Percentiles rank a stretch among this genome's conserved stretches.
Evolutionary conservation across 2,797 vertebrate species (phyloP).

Genomic region (Epinephelus malabaricus): DNA sequence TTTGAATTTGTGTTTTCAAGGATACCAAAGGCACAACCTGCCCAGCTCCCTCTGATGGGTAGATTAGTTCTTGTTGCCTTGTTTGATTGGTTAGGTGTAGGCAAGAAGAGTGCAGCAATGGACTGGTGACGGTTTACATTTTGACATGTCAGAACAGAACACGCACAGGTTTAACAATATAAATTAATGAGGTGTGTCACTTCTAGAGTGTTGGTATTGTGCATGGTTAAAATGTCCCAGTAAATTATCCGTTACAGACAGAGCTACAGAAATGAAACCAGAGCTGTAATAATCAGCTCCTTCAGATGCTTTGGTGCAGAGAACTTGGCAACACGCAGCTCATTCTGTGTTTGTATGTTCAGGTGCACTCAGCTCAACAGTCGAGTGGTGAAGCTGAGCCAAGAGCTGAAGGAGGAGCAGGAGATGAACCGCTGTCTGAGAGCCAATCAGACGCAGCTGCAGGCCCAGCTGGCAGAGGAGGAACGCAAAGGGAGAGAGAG

Average conservation of each 20-base stretch:
- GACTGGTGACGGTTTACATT: too few species aligned
- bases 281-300: too few species aligned
- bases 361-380: constrained; percentile 92
- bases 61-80: too few species aligned
- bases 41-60: too few species aligned
- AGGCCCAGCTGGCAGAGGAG: constrained; percentile 92
- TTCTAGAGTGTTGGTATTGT: too few species aligned
- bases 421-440: constrained; percentile 97
- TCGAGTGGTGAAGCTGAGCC: constrained; percentile 90
- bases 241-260: neutral
- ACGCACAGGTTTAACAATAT: neutral
- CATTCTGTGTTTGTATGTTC: neutral
- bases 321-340: neutral
- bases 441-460: constrained; percentile 93
- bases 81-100: too few species aligned
- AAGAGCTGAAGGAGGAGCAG: constrained; percentile 96
- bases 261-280: neutral
- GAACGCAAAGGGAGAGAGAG: constrained; percentile 88
- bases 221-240: neutral
- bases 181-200: neutral
- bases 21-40: too few species aligned
- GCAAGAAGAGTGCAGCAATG: too few species aligned
- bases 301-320: too few species aligned
- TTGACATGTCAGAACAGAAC: neutral
- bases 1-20: too few species aligned